phyloP scores from a whole-genome alignment of 2,113 vertebrate genomes.

The Odontesthes bonariensis region DNA sequence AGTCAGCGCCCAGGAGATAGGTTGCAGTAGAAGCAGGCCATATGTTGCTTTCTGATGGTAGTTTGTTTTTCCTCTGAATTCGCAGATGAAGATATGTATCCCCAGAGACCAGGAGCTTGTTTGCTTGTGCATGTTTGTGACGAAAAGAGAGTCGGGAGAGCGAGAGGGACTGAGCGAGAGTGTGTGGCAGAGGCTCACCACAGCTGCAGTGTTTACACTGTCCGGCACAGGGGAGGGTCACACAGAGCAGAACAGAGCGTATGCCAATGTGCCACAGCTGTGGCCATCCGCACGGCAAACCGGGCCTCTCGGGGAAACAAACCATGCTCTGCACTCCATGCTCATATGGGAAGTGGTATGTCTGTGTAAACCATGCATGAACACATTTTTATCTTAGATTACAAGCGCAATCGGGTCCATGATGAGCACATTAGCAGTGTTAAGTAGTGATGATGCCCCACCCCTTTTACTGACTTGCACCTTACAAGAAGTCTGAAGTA shows the following conservation, averaged over 20 bases:
- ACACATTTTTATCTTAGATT: constrained; percentile 39
- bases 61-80: constrained; percentile 64
- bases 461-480: background rate
- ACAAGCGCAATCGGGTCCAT: background rate
- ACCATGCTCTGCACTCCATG: constrained; percentile 4
- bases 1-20: constrained; percentile 49
- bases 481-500: background rate
- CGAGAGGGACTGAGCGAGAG: background rate
- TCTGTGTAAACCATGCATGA: constrained; percentile 45
- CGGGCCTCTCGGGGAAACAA: constrained; percentile 34
- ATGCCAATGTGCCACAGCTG: constrained; percentile 65
- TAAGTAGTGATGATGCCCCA: constrained; percentile 5
- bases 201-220: constrained; percentile 60
- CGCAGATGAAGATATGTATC: constrained; percentile 58
- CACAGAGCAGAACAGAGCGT: constrained; percentile 46
- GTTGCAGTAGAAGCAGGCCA: constrained; percentile 53
- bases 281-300: constrained; percentile 50
- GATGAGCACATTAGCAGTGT: background rate
- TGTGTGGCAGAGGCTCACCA: constrained; percentile 58
- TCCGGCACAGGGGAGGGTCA: constrained; percentile 62
- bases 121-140: constrained; percentile 29
- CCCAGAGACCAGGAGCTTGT: constrained; percentile 36
- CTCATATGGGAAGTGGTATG: constrained; percentile 5
- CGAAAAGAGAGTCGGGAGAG: constrained; percentile 4
- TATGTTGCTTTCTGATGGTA: constrained; percentile 63